Conservation (phyloP, 2,113 vertebrate genomes). For the Callipepla californica region DNA sequence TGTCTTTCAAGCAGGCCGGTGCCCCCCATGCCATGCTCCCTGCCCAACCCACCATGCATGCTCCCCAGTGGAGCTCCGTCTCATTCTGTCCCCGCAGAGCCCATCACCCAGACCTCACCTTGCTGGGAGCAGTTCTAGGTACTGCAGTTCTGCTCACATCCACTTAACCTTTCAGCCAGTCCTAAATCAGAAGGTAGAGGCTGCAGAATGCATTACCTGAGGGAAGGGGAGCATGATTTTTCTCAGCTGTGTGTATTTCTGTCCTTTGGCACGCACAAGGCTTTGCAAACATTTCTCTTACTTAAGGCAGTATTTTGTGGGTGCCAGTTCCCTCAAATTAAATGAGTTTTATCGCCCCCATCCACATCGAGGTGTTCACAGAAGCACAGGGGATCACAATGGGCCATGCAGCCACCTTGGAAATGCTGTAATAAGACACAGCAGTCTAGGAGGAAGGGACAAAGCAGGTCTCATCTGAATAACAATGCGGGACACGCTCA, state of each 20-base stretch:
- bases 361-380: background rate
- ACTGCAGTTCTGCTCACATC: background rate
- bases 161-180: background rate
- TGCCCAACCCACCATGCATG: slow-evolving; percentile 52
- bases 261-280: background rate
- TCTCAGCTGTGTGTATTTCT: background rate
- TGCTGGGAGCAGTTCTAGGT: background rate
- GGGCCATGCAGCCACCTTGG: background rate
- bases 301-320: background rate
- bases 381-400: background rate
- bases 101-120: background rate
- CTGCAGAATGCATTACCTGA: background rate
- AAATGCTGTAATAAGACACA: background rate
- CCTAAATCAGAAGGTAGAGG: background rate
- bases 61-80: background rate
- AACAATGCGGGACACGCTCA: background rate
- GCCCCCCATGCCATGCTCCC: slow-evolving; percentile 41
- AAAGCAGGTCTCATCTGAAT: background rate
- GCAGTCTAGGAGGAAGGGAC: background rate
- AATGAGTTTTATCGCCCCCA: background rate
- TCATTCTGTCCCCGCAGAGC: background rate
- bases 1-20: slow-evolving; percentile 64
- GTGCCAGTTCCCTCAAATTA: background rate
- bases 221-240: background rate
- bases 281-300: background rate